Evolutionary conservation across 2,888 invertebrate species (phyloP), one percentile per base, ranked within the genome.

Genomic region (Colletes collaris): DNA sequence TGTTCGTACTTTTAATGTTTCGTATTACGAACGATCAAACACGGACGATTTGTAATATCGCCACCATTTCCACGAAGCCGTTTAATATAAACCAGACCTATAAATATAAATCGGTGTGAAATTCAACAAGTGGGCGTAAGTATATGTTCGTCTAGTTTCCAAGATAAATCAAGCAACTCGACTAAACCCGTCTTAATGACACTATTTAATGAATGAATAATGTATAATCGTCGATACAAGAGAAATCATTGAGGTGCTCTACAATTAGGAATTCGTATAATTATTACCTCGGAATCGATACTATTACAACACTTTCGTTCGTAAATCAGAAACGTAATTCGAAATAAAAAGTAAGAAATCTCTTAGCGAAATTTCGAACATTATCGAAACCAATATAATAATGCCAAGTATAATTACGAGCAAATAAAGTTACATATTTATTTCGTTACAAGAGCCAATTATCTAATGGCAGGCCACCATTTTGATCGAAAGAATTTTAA

Each of bases 131-230:
- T 75, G 55, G 79, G 60, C 75, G 80, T 68, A 50, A 62, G 53
- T 79, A 62, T 71, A 67, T 75, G 71, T 72, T 59, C 64, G 62
- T 35, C 76, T 65, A 72, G 68, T 65, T 60, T 19, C 44, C 56
- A 60, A 75, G 67, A 68, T 79, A 75, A 68, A 65, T 75, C 27
- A 37, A 16, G 7, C 10, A 13, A 19, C 37, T n/a, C 40, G 37
- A 19, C 11, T n/a, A 49, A 58, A 69, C 59, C 67, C 55, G 78
- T 63, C 56, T 50, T 69, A 65, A 66, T 46, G 76, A 55, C 44
- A 62, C 67, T 60, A 53, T 81, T 81, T 75, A 80, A 75, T 80
- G 80, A 65, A 68, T 37, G 44, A 53, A 67, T 66, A 56, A 49
- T 16, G 44, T 19, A 50, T 37, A 59, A 53, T 16, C 58, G 53